Conservation (phyloP, 2,113 vertebrate genomes). For the Rhabdornis inornatus region DNA sequence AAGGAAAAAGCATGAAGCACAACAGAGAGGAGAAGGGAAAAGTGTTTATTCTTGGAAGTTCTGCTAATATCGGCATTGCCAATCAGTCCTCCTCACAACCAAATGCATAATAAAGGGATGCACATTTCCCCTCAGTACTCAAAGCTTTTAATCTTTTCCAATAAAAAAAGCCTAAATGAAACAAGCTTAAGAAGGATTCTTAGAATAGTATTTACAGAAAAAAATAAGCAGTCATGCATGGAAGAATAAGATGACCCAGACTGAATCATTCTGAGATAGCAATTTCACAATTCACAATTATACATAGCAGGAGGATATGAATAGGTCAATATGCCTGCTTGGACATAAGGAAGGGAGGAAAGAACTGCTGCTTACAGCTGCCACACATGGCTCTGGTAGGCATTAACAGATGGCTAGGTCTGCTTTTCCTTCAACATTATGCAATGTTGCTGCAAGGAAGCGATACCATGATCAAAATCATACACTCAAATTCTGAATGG, state of each 20-base stretch:
- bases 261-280: not conserved
- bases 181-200: not conserved
- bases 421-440: not conserved
- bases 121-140: not conserved
- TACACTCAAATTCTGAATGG: not conserved
- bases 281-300: not conserved
- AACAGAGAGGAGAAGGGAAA: fast-evolving
- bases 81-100: not conserved
- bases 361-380: conserved; percentile 41
- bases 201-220: not conserved
- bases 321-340: not conserved
- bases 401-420: conserved; percentile 36
- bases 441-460: not conserved
- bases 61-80: not conserved
- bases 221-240: fast-evolving
- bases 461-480: not conserved
- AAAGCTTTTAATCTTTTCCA: not conserved
- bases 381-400: conserved; percentile 4
- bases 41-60: not conserved
- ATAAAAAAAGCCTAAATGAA: not conserved
- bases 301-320: not conserved
- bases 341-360: conserved; percentile 31
- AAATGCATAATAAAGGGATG: not conserved
- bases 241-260: not conserved
- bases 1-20: not conserved